Evolutionary conservation across 2,888 invertebrate species (phyloP), one percentile per base, ranked within the genome.

Genomic region (Merodon equestris): DNA sequence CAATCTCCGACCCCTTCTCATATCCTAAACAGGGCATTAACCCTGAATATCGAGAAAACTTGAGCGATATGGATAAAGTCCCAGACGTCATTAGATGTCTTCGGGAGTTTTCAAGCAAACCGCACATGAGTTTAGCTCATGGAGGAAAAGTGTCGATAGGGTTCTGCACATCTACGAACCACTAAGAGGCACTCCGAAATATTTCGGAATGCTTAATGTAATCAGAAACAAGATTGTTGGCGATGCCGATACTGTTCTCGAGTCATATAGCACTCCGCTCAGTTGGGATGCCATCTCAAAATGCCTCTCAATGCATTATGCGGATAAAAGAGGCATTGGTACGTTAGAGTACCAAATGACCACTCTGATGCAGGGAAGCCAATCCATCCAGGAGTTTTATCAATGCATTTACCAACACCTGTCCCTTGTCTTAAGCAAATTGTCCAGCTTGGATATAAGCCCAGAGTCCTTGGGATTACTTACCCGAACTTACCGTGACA

Each of bases 181-280:
- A 9, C 12, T 53, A 13, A 53, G 40, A 12, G 64, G 60, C 3
- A 76, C 48, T 14, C 64, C 53, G 2, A 75, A 63, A 19, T 74
- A 74, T 18, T 63, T 14, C 15, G 70, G 70, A 9, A 75, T 64
- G 10, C 38, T 64, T 9, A 68, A 45, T 15, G 64, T 64, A 9
- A 56, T 70, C 9, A 36, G 75, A 13, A 75, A 67, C 15, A 74
- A 67, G 36, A 56, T 74, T 13, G 38, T 63, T 2, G 71, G 71
- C 9, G n/a, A 57, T 5, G 71, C 63, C 3, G 63, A 63, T 34
- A 56, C 27, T 3, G 64, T 50, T 2, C 38, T 76, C 13, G 76
- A 71, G 53, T 70, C 74, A 1, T 74, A 74, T 18, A 68, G 63
- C 19, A 63, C 63, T 19, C 68, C 68, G 0, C 19, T 75, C 7